These are phyloP conservation scores for Tetrax tetrax DNA, from an alignment of 2,113 vertebrate species.

Conservation along the genomic window DNA sequence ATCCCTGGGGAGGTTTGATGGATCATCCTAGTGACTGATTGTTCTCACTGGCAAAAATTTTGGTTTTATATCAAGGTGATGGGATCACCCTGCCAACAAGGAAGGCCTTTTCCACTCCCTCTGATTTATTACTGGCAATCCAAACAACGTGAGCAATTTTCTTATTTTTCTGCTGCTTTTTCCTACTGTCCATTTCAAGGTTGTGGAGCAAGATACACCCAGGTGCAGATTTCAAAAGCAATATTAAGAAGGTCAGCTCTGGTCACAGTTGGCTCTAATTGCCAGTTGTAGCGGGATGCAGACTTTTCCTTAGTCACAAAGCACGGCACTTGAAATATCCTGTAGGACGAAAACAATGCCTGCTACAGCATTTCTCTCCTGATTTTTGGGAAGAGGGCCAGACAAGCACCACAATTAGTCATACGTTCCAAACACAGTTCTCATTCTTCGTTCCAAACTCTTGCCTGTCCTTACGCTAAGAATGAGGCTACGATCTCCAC, in stretches of 20 bases:
- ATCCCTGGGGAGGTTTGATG: background rate
- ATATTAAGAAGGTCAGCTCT: background rate
- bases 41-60: background rate
- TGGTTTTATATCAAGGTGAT: background rate
- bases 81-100: background rate
- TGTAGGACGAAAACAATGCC: background rate
- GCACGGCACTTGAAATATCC: background rate
- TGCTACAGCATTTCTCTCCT: background rate
- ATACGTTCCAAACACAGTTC: background rate
- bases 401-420: background rate
- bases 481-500: background rate
- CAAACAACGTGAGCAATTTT: background rate
- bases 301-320: background rate
- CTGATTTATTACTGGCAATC: background rate
- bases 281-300: background rate
- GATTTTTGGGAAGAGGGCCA: constrained; percentile 24
- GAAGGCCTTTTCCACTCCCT: background rate
- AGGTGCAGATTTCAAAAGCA: background rate
- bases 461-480: background rate
- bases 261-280: background rate
- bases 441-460: background rate
- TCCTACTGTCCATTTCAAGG: background rate
- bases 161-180: background rate
- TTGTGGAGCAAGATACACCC: background rate
- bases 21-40: background rate